Conservation (phyloP, 2,113 vertebrate genomes). For the Synodontis membranacea region DNA sequence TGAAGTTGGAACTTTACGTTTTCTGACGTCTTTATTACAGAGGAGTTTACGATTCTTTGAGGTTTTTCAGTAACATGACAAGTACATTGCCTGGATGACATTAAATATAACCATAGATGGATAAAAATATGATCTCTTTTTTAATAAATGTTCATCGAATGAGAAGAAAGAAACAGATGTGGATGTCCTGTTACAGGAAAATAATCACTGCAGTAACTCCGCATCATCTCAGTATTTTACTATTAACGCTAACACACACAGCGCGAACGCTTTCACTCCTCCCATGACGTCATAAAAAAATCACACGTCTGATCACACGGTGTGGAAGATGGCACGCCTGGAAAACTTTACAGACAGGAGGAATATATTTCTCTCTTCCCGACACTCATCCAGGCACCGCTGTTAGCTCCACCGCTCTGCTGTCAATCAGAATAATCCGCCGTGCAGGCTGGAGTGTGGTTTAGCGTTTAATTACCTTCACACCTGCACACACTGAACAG, state of each 20-base stretch:
- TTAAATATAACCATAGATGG: neutral
- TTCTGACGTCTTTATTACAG: neutral
- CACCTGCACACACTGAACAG: neutral
- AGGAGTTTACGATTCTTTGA: neutral
- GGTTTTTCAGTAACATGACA: neutral
- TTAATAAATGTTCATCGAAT: no score
- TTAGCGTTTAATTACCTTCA: slow-evolving; percentile 25
- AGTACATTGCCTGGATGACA: neutral
- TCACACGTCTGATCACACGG: neutral
- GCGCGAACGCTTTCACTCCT: neutral
- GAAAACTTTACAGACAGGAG: neutral
- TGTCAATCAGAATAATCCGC: slow-evolving; percentile 18
- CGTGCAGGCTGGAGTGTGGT: neutral
- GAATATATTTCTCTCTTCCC: neutral
- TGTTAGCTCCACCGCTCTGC: neutral
- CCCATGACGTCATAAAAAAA: neutral
- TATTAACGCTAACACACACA: neutral
- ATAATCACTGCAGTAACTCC: neutral
- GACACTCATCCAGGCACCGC: neutral
- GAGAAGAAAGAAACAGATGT: neutral
- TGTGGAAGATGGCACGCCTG: neutral
- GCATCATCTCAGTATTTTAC: neutral
- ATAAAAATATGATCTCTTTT: neutral
- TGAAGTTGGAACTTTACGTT: neutral
- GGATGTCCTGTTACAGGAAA: neutral